Evolutionary conservation across 2,888 invertebrate species (phyloP).

Genomic region (Saturnia pavonia): DNA sequence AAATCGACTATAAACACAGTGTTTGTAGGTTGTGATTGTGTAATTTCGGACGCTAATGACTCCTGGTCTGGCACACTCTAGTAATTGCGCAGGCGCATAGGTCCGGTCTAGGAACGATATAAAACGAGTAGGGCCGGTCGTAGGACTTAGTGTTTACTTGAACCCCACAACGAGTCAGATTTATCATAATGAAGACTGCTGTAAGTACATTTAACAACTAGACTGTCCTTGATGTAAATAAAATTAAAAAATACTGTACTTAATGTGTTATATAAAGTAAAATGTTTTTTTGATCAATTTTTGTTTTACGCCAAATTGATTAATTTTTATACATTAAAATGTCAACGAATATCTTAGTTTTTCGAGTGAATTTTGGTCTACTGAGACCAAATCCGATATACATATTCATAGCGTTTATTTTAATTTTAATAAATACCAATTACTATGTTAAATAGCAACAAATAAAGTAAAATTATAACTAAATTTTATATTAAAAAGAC

Average conservation of each 20-base stretch:
- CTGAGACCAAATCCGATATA: too few species aligned
- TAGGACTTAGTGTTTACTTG: conserved; percentile 40
- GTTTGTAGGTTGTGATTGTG: neutral
- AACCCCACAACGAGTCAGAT: conserved; percentile 32
- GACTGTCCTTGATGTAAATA: neutral
- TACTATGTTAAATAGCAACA: too few species aligned
- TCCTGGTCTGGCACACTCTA: neutral
- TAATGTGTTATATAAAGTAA: neutral
- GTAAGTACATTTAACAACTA: conserved; percentile 37
- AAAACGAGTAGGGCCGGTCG: conserved; percentile 34
- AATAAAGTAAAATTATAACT: neutral
- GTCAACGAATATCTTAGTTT: too few species aligned
- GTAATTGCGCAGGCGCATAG: neutral
- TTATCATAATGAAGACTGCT: conserved; percentile 48
- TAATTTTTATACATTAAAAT: neutral
- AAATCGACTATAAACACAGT: neutral
- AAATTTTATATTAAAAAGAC: neutral
- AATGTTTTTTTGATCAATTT: neutral
- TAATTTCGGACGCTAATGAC: neutral
- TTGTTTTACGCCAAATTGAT: neutral
- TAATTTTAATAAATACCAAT: too few species aligned
- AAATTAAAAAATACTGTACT: too few species aligned
- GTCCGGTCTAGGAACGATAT: conserved; percentile 36
- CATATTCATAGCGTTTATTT: too few species aligned
- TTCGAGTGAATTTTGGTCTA: too few species aligned